phyloP scores from a whole-genome alignment of 1,140 invertebrate species.

The Sminthurides bifidus region DNA sequence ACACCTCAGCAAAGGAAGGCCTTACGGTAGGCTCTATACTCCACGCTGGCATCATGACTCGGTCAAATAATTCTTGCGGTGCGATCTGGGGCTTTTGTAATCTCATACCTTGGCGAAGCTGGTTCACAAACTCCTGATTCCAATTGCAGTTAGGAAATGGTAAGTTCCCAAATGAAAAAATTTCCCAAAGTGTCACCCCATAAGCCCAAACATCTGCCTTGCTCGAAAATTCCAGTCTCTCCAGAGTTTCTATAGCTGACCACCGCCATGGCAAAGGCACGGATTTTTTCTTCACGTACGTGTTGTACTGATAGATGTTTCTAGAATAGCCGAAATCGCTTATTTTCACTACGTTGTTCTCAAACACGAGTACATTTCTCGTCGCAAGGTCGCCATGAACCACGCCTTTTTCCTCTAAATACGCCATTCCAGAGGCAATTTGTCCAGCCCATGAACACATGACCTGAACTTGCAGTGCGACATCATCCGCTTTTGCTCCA shows the following conservation, averaged over 20 bases:
- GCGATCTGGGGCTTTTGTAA: background rate
- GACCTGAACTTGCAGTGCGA: background rate
- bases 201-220: constrained; percentile 79
- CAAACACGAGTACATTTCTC: constrained; percentile 4
- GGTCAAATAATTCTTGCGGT: background rate
- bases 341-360: constrained; percentile 5
- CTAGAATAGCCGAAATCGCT: constrained; percentile 13
- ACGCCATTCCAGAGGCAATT: background rate
- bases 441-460: background rate
- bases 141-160: constrained; percentile 20
- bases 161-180: constrained; percentile 50
- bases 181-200: constrained; percentile 75
- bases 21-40: background rate
- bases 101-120: background rate
- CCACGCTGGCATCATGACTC: background rate
- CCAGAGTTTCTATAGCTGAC: constrained; percentile 76
- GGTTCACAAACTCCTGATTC: background rate
- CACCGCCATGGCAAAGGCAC: constrained; percentile 55
- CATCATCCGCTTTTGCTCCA: background rate
- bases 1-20: no score
- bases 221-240: constrained; percentile 61
- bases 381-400: constrained; percentile 14
- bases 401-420: background rate
- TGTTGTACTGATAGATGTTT: constrained; percentile 5
- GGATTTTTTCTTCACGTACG: constrained; percentile 7